Base-by-base conservation (phyloP, 2,797 vertebrate species). In the Spatula versicolor region DNA sequence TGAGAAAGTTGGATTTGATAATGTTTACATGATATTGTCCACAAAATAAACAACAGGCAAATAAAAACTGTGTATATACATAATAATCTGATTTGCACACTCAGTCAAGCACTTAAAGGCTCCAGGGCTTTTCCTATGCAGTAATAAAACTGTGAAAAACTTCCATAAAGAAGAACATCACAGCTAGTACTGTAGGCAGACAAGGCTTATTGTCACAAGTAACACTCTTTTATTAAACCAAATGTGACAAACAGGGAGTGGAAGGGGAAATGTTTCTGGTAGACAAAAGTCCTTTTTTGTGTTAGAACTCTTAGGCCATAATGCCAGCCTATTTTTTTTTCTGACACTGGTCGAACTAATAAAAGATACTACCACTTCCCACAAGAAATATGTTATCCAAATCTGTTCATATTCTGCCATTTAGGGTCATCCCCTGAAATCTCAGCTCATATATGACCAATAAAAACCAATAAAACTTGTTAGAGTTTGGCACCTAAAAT, bases 1-100 rank as follows among this genome's bases (percentile, higher is more conserved):
- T 43, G 28, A 56, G 43, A 17, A 17, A 33, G 8, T 23, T 71
- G 37, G 25, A 3, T 59, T 89, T 90, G 30, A 39, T 73, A 73
- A 55, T 16, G n/a, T 78, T 67, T 54, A 20, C 35, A 33, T 79
- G 39, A 71, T 64, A 22, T 41, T 63, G 80, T 56, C 59, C 76
- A 60, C 59, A 77, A 76, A 82, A 86, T 71, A 59, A 91, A 83
- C 31, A 48, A 45, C 35, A 39, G 43, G 33, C 21, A 77, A 67
- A 82, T 74, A 66, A 9, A 46, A 4, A 5, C 45, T 0, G 2
- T 35, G 14, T 46, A 37, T 35, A 48, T 21, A 8, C 0, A 4
- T 19, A 76, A 43, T 45, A 14, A 14, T 37, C 73, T 56, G 73
- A 84, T 74, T 39, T 86, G 33, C 48, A 59, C 46, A 45, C 23